Evolutionary conservation across 2,113 vertebrate species (phyloP).

Genomic region (Platichthys stellatus): DNA sequence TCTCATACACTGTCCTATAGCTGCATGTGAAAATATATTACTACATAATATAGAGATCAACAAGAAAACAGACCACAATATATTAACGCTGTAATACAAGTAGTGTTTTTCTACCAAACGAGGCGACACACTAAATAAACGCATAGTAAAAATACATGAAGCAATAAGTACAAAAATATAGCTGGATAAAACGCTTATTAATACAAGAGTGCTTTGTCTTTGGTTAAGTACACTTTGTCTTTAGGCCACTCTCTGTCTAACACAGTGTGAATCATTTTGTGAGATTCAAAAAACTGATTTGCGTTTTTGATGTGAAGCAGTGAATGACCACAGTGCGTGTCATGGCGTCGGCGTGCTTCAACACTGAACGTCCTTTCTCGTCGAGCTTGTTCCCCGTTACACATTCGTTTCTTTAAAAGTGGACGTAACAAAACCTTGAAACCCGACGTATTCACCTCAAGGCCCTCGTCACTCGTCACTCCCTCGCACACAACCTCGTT

Average conservation of each 20-base stretch:
- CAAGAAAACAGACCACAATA: slow-evolving; percentile 77
- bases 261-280: background rate
- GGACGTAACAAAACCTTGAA: slow-evolving; percentile 30
- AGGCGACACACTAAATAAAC: slow-evolving; percentile 62
- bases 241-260: slow-evolving; percentile 25
- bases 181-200: slow-evolving; percentile 77
- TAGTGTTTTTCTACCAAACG: slow-evolving; percentile 64
- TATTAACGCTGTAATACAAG: slow-evolving; percentile 82
- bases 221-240: slow-evolving; percentile 72
- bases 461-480: slow-evolving; percentile 7
- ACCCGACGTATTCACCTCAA: background rate
- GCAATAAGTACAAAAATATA: slow-evolving; percentile 78
- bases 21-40: slow-evolving; percentile 88
- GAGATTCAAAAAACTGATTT: background rate
- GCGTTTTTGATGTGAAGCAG: background rate
- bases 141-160: slow-evolving; percentile 72
- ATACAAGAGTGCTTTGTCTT: slow-evolving; percentile 79
- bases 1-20: slow-evolving; percentile 75
- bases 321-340: background rate
- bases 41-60: slow-evolving; percentile 80
- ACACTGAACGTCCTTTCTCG: slow-evolving; percentile 8
- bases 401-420: slow-evolving; percentile 42
- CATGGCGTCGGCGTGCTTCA: background rate
- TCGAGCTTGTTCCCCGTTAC: slow-evolving; percentile 26
- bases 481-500: slow-evolving; percentile 6